phyloP scores from a whole-genome alignment of 2,888 invertebrate genomes.

The Orgyia antiqua region DNA sequence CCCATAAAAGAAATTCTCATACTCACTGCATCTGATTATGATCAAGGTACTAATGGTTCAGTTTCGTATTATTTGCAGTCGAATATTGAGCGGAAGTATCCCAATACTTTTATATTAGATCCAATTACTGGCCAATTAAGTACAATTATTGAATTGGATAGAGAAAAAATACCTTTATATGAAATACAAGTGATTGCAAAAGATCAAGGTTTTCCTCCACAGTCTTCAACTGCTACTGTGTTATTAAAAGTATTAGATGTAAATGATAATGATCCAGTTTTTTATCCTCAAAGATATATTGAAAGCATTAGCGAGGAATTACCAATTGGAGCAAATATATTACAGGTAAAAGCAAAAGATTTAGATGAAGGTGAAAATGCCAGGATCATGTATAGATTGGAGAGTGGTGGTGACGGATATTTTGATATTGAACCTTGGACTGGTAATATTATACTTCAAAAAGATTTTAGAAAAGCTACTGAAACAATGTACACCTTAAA shows the following conservation, averaged over 20 bases:
- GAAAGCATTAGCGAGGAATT: slow-evolving; percentile 85
- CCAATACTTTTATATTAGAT: slow-evolving; percentile 90
- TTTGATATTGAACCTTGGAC: slow-evolving; percentile 89
- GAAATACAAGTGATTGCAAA: slow-evolving; percentile 91
- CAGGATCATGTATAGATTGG: slow-evolving; percentile 86
- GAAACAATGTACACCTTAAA: slow-evolving; percentile 85
- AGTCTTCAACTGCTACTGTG: slow-evolving; percentile 93
- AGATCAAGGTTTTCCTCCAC: slow-evolving; percentile 94
- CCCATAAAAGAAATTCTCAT: slow-evolving; percentile 89
- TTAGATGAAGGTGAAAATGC: slow-evolving; percentile 94
- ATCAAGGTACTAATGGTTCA: slow-evolving; percentile 95
- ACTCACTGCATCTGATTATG: slow-evolving; percentile 92
- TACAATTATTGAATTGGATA: slow-evolving; percentile 86
- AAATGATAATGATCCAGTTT: slow-evolving; percentile 94
- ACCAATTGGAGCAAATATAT: slow-evolving; percentile 80
- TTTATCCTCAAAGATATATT: slow-evolving; percentile 94
- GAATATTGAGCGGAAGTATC: slow-evolving; percentile 87
- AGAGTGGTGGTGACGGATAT: slow-evolving; percentile 87
- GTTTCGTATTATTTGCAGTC: slow-evolving; percentile 90
- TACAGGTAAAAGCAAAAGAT: slow-evolving; percentile 90
- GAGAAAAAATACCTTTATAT: slow-evolving; percentile 88
- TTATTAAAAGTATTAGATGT: slow-evolving; percentile 88
- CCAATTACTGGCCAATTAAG: slow-evolving; percentile 91
- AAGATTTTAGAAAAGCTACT: slow-evolving; percentile 80
- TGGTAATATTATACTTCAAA: slow-evolving; percentile 85